Percentiles rank a stretch among this genome's conserved stretches.
These are phyloP conservation scores for Agriopis marginaria DNA, from an alignment of 2,888 invertebrate species.

Conservation along the genomic window DNA sequence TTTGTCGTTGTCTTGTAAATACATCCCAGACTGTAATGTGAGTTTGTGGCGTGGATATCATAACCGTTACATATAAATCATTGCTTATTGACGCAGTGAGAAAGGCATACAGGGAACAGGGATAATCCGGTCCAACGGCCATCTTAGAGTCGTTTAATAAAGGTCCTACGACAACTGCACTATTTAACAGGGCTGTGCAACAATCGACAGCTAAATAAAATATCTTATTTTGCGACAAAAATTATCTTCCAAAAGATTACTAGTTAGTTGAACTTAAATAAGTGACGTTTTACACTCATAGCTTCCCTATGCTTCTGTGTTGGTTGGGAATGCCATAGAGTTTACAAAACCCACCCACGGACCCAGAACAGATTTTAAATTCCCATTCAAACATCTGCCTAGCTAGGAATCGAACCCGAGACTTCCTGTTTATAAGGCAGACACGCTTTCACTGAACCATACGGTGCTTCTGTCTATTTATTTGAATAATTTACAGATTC, in stretches of 20 bases:
- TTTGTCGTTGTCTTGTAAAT: not conserved
- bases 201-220: not conserved
- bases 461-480: too few species aligned
- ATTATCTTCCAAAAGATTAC: conserved; percentile 8
- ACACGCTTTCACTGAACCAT: too few species aligned
- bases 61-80: conserved; percentile 61
- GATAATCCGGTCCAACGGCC: conserved; percentile 83
- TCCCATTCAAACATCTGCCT: too few species aligned
- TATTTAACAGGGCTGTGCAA: conserved; percentile 64
- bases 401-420: too few species aligned
- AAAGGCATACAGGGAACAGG: conserved; percentile 76
- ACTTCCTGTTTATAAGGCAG: too few species aligned
- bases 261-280: not conserved
- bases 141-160: conserved; percentile 82
- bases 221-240: not conserved
- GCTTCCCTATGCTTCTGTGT: not conserved
- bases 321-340: not conserved
- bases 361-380: too few species aligned
- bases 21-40: conserved; percentile 7
- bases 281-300: too few species aligned
- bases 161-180: conserved; percentile 79
- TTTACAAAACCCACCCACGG: too few species aligned
- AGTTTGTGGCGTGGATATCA: conserved; percentile 20
- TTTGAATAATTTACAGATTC: not conserved
- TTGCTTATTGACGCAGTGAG: conserved; percentile 74